Conservation (phyloP, 2,888 invertebrate genomes). For the Cephus runcator region DNA sequence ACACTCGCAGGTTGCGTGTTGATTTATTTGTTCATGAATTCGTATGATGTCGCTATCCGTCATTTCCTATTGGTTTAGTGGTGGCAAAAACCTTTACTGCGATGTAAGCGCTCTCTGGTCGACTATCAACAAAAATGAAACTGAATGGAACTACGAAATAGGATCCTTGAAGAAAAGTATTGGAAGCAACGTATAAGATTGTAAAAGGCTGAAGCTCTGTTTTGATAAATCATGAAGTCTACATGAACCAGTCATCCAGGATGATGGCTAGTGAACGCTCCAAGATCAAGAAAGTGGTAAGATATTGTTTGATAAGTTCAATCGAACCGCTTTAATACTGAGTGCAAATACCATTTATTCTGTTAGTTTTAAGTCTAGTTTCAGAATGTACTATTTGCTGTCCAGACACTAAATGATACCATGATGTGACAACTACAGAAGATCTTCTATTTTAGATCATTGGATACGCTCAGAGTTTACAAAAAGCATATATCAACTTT, state of each 20-base stretch:
- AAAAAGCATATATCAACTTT: background rate
- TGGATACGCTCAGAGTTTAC: background rate
- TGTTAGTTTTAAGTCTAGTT: background rate
- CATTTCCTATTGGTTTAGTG: background rate
- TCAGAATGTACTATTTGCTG: background rate
- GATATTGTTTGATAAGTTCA: background rate
- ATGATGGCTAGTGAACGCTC: background rate
- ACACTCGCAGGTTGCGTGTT: background rate
- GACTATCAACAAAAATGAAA: background rate
- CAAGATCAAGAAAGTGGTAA: background rate
- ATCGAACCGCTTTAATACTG: background rate
- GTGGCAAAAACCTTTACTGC: background rate
- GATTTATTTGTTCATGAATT: background rate
- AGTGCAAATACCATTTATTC: background rate
- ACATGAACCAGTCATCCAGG: background rate
- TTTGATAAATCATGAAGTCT: background rate
- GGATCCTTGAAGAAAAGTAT: background rate
- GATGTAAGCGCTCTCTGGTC: background rate
- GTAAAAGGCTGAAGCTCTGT: background rate
- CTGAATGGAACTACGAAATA: background rate
- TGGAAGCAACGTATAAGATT: background rate
- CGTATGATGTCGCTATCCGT: background rate
- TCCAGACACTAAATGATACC: background rate
- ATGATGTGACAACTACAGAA: background rate
- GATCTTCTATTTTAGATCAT: background rate